These are phyloP conservation scores for Astreopora myriophthalma DNA, from an alignment of 64 coral and sea anemone species.

Conservation along the genomic window DNA sequence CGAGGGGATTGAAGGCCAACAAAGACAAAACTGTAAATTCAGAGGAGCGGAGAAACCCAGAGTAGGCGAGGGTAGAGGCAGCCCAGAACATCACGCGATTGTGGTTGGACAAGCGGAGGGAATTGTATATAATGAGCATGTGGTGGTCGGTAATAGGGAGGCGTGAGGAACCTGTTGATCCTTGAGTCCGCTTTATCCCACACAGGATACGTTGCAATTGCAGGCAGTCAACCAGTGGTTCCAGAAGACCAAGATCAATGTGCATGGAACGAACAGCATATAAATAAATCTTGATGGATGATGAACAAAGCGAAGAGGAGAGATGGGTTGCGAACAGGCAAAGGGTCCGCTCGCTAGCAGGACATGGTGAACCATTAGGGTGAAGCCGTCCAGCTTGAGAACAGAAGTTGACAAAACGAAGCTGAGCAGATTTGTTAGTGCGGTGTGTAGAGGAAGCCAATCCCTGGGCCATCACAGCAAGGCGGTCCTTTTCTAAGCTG, in stretches of 20 bases:
- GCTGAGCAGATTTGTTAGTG: not conserved
- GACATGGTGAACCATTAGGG: not conserved
- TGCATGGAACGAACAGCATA: conserved; percentile 2
- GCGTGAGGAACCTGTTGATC: not conserved
- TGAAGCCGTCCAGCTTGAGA: not conserved
- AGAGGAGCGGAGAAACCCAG: not conserved
- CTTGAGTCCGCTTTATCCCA: conserved; percentile 5
- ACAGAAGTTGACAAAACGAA: conserved; percentile 32
- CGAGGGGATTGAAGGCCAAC: not conserved
- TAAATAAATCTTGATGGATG: not conserved
- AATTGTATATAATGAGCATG: not conserved
- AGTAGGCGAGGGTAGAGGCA: not conserved
- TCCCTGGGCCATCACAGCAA: not conserved
- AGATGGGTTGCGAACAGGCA: not conserved
- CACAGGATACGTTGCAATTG: not conserved
- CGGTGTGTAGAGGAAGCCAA: conserved; percentile 19
- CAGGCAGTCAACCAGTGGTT: not conserved
- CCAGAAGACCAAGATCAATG: not conserved
- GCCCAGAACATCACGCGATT: conserved; percentile 32
- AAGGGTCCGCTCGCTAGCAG: conserved; percentile 23
- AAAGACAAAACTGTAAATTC: not conserved
- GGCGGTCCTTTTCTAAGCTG: not conserved
- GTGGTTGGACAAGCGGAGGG: not conserved
- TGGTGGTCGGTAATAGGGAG: not conserved
- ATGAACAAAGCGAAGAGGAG: not conserved